These are phyloP conservation scores for Xenops minutus DNA, from an alignment of 2,797 vertebrate genomes.

Conservation along the genomic window DNA sequence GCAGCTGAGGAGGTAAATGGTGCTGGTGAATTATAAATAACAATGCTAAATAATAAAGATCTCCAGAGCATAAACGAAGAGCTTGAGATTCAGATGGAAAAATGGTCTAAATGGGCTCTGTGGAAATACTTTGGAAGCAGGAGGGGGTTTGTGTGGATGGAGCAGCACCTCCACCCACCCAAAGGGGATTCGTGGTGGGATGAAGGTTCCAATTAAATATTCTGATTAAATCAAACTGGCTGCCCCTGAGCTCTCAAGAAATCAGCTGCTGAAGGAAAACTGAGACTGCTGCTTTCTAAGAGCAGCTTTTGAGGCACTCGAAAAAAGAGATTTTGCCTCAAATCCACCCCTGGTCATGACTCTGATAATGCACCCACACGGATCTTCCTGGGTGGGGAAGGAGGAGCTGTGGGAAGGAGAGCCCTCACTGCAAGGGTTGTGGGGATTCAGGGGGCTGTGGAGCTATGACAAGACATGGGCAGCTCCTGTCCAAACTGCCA, in stretches of 20 bases:
- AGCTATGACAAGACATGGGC: rapidly evolving
- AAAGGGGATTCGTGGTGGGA: not conserved
- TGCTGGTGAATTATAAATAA: slow-evolving; percentile 18
- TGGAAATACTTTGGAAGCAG: not conserved
- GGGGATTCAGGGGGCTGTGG: not conserved
- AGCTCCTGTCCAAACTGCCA: rapidly evolving
- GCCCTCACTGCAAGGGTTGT: not conserved
- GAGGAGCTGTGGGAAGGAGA: not conserved
- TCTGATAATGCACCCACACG: rapidly evolving
- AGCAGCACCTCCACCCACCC: rapidly evolving
- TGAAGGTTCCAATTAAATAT: not conserved
- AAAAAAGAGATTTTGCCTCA: not conserved
- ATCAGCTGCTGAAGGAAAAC: not conserved
- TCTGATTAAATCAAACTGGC: not conserved
- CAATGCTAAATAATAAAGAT: slow-evolving; percentile 28
- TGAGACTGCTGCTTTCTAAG: not conserved
- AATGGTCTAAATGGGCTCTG: not conserved
- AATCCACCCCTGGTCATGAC: not conserved
- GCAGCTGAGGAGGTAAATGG: not conserved
- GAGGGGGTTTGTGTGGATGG: rapidly evolving
- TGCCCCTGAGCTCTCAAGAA: not conserved
- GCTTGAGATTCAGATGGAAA: not conserved
- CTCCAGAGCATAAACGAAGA: not conserved
- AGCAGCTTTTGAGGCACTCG: not conserved
- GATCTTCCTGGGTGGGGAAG: not conserved